phyloP scores from a whole-genome alignment of 2,113 vertebrate genomes.

The Polyodon spathula region DNA sequence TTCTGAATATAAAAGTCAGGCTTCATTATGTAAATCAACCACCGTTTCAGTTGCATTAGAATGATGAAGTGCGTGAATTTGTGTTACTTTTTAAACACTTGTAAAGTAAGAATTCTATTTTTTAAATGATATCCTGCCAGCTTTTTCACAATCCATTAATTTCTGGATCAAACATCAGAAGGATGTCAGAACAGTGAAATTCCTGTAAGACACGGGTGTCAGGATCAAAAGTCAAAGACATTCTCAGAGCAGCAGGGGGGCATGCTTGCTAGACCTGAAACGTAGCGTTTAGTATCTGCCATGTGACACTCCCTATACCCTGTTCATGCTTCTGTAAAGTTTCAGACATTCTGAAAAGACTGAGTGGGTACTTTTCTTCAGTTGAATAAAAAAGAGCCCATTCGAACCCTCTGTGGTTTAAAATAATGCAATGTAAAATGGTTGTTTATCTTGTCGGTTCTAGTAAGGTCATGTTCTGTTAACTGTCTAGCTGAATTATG shows the following conservation, averaged over 20 bases:
- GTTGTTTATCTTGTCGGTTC: too few relatives aligned
- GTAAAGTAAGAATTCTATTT: conserved; percentile 66
- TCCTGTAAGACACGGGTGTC: conserved; percentile 97
- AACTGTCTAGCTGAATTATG: too few relatives aligned
- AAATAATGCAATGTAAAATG: too few relatives aligned
- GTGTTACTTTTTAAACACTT: conserved; percentile 63
- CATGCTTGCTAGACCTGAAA: conserved; percentile 75
- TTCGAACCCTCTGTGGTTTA: background rate
- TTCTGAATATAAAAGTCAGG: background rate
- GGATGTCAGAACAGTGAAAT: conserved; percentile 87
- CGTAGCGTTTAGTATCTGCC: conserved; percentile 78
- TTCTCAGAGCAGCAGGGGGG: conserved; percentile 77
- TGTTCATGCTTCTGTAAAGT: conserved; percentile 48
- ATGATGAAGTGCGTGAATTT: conserved; percentile 49
- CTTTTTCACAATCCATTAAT: conserved; percentile 94
- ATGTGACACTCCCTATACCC: conserved; percentile 62
- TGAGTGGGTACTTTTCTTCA: conserved; percentile 33
- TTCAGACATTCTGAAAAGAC: conserved; percentile 42
- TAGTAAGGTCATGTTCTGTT: too few relatives aligned
- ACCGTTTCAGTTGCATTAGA: conserved; percentile 31
- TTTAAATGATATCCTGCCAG: conserved; percentile 78
- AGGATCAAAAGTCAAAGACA: conserved; percentile 96
- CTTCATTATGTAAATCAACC: background rate
- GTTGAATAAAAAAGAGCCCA: background rate
- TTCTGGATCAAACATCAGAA: conserved; percentile 85